Conservation (phyloP, 2,888 invertebrate species). For the Endotricha flammealis region DNA sequence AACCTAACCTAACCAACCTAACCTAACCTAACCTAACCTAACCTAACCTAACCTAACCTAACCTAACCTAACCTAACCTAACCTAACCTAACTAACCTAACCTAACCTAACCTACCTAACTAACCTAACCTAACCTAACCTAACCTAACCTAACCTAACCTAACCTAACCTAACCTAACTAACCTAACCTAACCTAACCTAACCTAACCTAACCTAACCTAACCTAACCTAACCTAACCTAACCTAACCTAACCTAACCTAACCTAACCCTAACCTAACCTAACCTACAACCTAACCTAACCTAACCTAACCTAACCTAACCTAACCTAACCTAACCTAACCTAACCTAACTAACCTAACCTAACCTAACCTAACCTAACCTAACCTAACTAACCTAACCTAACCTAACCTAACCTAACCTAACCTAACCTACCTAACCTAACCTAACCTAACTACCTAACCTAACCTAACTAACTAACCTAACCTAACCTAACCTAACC, state of each 20-base stretch:
- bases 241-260: constrained; percentile 12
- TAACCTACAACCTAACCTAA: constrained; percentile 11
- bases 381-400: constrained; percentile 13
- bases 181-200: constrained; percentile 16
- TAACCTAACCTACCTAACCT: constrained; percentile 10
- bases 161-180: constrained; percentile 16
- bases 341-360: constrained; percentile 9
- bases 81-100: constrained; percentile 15
- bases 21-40: constrained; percentile 14
- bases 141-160: constrained; percentile 15
- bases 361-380: constrained; percentile 12
- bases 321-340: constrained; percentile 11
- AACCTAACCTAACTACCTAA: constrained; percentile 13
- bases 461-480: constrained; percentile 13
- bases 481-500: constrained; percentile 13
- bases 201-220: constrained; percentile 16
- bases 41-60: constrained; percentile 14
- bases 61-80: constrained; percentile 16
- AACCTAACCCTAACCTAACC: constrained; percentile 11
- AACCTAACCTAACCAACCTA: constrained; percentile 16
- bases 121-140: constrained; percentile 15
- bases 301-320: constrained; percentile 11
- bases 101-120: constrained; percentile 14
- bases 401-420: constrained; percentile 12
- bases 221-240: constrained; percentile 15